phyloP scores from a whole-genome alignment of 2,888 invertebrate species.

The Nephrotoma flavescens region DNA sequence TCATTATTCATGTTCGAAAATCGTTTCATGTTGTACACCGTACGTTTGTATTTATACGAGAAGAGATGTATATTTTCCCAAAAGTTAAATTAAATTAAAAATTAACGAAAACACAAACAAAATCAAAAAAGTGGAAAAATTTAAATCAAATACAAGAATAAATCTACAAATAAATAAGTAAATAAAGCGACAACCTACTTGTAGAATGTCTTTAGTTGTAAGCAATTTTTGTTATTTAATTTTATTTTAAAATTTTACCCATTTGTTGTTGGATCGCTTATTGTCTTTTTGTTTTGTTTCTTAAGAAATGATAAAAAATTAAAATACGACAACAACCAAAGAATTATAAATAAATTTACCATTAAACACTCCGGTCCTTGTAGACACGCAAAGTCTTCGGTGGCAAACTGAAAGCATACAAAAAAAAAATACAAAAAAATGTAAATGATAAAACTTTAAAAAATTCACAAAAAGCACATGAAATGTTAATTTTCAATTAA shows the following conservation, averaged over 20 bases:
- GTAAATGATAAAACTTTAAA: not conserved
- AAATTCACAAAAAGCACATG: not conserved
- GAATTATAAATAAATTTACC: constrained; percentile 15
- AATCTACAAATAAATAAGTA: not conserved
- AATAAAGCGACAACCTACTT: not conserved
- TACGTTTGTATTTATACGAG: not conserved
- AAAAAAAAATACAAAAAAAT: not conserved
- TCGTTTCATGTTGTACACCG: not conserved
- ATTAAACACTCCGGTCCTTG: constrained; percentile 19
- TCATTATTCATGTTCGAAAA: not conserved
- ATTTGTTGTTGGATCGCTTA: not conserved
- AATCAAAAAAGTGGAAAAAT: not conserved
- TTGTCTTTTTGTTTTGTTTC: not conserved
- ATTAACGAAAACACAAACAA: not conserved
- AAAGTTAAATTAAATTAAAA: not conserved
- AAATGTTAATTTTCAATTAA: not conserved
- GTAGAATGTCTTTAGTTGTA: not conserved
- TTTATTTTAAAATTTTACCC: not conserved
- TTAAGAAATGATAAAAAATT: not conserved
- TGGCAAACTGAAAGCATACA: constrained; percentile 17
- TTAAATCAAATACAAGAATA: not conserved
- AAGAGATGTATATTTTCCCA: not conserved
- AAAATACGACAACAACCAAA: not conserved
- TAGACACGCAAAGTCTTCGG: constrained; percentile 17
- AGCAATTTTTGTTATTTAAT: not conserved